Base-by-base conservation (phyloP, 2,888 invertebrate species). In the Lithophane semibrunnea region DNA sequence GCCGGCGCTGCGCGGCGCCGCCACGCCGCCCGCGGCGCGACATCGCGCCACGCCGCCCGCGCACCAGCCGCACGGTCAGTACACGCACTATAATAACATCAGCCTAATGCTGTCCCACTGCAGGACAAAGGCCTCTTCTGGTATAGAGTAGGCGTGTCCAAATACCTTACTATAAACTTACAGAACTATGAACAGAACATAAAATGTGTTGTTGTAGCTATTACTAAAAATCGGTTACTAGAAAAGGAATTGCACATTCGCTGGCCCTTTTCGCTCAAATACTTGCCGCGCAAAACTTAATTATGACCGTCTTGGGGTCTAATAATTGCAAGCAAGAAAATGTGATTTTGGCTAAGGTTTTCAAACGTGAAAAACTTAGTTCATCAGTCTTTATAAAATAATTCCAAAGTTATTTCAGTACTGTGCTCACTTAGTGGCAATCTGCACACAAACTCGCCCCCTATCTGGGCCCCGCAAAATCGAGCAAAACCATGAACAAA, bases 11-110 rank as follows among this genome's bases (percentile, higher is more conserved):
- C 88, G 87, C 74, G 88, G 75, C 56, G 88, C 86, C 44, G 67
- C 73, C 77, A 89, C 75, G 47, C 82, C 79, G 75, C 94, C 71
- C 96, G 95, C 71, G 92, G 89, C 87, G 94, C 96, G 64, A 94
- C 95, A 93, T 69, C 94, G 96, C 83, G 93, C 95, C 90, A 96
- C 96, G 79, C 96, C 96, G 78, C 96, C 96, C 87, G 89, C 95
- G 42, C 94, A 93, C 85, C 93, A 94, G 86, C 89, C 94, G 75
- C 95, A 95, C 85, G 93, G 95, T 94, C 73, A 80, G 79, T 80
- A 73, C 58, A 44, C 5, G 37, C 37, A 37, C 37, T 37, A 37
- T 37, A 37, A 37, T 37, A 37, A 37, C 4, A 37, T 37, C 2
- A 37, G 4, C 37, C 37, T 37, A 37, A 37, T 37, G 4, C 37